Base-by-base conservation (phyloP, 2,113 vertebrate genomes). In the Ochotona curzoniae region DNA sequence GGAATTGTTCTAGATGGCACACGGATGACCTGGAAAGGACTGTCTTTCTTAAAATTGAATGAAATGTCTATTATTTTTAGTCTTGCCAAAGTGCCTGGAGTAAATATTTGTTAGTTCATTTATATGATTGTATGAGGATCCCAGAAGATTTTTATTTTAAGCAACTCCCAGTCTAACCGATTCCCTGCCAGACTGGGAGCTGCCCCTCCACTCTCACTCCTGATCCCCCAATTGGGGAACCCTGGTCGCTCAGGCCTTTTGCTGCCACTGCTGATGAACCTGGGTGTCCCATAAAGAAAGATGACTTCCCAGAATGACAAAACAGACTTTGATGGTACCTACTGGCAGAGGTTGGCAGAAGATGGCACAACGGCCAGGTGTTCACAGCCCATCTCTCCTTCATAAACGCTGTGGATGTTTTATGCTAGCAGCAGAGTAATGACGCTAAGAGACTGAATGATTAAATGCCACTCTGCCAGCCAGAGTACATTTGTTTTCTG, bases 401-500 rank as follows among this genome's bases (percentile, higher is more conserved):
- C 93, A 70, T 28, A 87, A 95, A 93, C 70, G 83, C 74, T 6
- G 30, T 11, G 18, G 82, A 26, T 75, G 1, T 20, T 88, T 95
- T 92, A 94, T 94, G 75, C 90, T 96, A 91, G 83, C 66, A 92
- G 89, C 57, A 81, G 81, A 93, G 69, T 91, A 92, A 96, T 76
- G 93, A 95, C 0, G 7, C 96, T 89, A 95, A 92, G 93, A 93
- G 94, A 96, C 90, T 54, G 90, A 97, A 93, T 97, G 96, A 96
- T 96, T 91, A 93, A 97, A 97, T 38, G 92, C 93, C 94, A 79
- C 83, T 95, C 94, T 93, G 44, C 91, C 92, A 90, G 95, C 88
- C 93, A 92, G 89, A 90, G 96, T 96, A 92, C 47, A 93, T 97
- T 98, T 97, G 80, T 90, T 97, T 96, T 94, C 94, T 96, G 83